phyloP scores from a whole-genome alignment of 2,113 vertebrate species.

The Acrocephalus arundinaceus region DNA sequence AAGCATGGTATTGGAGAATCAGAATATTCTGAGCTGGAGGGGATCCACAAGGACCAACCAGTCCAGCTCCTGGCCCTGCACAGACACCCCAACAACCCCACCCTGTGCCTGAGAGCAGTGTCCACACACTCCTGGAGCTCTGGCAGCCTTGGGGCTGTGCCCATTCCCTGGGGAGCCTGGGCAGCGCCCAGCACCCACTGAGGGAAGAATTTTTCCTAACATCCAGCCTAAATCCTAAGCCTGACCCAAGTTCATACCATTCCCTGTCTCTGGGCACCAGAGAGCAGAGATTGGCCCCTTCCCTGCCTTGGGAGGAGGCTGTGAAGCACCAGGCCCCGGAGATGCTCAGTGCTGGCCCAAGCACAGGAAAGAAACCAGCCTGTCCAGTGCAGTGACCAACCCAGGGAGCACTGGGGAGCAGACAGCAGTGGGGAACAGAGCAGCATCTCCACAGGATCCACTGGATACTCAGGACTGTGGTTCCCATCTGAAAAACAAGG shows the following conservation, averaged over 20 bases:
- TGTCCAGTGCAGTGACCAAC: background rate
- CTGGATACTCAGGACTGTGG: background rate
- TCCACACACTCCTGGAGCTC: background rate
- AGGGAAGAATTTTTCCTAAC: background rate
- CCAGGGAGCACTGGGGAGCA: background rate
- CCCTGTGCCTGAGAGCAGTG: no score
- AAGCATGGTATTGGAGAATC: background rate
- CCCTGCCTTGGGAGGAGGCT: background rate
- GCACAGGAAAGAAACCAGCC: background rate
- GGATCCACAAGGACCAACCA: background rate
- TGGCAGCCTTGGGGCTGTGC: rapidly evolving
- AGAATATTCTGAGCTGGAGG: background rate
- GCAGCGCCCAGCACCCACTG: background rate
- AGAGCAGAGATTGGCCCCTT: background rate
- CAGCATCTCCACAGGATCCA: background rate
- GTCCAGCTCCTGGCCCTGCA: background rate
- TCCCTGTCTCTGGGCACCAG: background rate
- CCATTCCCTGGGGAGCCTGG: background rate
- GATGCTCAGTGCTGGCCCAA: rapidly evolving
- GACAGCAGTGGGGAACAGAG: background rate
- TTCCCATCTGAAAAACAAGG: background rate
- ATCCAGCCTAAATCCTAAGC: background rate
- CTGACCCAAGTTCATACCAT: background rate
- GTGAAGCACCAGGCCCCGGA: background rate
- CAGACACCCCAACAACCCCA: background rate